Evolutionary conservation across 2,113 vertebrate genomes (phyloP).

Genomic region (Ivindomyrus marchei): DNA sequence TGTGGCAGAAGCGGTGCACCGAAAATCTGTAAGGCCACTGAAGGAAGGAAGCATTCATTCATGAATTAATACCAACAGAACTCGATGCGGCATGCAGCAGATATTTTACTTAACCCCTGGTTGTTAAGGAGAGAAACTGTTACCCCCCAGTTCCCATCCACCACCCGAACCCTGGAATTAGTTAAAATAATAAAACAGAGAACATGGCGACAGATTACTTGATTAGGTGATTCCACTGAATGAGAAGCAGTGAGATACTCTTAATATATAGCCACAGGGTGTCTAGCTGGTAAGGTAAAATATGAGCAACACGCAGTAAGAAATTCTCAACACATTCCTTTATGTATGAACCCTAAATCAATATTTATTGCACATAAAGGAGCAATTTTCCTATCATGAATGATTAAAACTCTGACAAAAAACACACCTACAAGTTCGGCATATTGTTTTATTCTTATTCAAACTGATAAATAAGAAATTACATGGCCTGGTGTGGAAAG

Average conservation of each 20-base stretch:
- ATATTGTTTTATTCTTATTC: conserved; percentile 46
- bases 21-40: neutral
- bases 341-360: conserved; percentile 58
- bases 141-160: neutral
- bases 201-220: conserved; percentile 10
- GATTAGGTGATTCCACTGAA: conserved; percentile 27
- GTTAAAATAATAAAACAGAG: neutral
- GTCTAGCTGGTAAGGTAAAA: conserved; percentile 32
- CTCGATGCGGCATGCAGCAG: neutral
- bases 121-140: neutral
- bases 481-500: conserved; percentile 28
- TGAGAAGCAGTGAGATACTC: conserved; percentile 24
- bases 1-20: neutral
- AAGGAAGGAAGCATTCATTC: neutral
- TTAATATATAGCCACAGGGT: conserved; percentile 15
- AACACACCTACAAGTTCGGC: conserved; percentile 40
- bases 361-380: conserved; percentile 67
- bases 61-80: neutral
- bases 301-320: conserved; percentile 32
- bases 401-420: conserved; percentile 52
- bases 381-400: conserved; percentile 61
- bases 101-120: neutral
- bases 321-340: conserved; percentile 38
- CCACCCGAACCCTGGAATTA: neutral
- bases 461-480: conserved; percentile 47